Evolutionary conservation across 2,113 vertebrate species (phyloP).

Genomic region (Aramus guarauna): DNA sequence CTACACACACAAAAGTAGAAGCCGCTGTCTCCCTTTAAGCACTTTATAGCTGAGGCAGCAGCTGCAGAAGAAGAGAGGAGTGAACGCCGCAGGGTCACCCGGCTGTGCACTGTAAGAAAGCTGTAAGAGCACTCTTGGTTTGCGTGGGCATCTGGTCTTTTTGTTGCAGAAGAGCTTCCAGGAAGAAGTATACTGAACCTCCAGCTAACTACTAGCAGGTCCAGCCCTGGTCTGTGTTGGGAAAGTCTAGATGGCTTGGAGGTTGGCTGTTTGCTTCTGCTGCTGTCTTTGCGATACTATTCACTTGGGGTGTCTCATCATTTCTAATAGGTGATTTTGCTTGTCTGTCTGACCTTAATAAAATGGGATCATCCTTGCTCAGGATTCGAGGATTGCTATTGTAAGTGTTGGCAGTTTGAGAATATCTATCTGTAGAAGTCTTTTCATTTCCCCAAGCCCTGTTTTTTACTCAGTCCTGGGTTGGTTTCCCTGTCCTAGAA

Average conservation of each 20-base stretch:
- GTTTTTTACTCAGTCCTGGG: not conserved
- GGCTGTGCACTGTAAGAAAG: not conserved
- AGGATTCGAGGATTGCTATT: not conserved
- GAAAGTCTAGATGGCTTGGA: not conserved
- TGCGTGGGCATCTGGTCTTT: not conserved
- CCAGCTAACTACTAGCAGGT: not conserved
- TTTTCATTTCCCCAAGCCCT: not conserved
- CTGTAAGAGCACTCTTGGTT: not conserved
- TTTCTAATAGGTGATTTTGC: not conserved
- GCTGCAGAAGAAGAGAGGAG: not conserved
- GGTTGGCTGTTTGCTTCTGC: not conserved
- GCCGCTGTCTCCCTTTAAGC: not conserved
- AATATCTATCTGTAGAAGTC: not conserved
- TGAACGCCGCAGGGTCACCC: not conserved
- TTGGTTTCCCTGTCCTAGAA: not conserved
- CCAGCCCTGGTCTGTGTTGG: not conserved
- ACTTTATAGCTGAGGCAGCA: not conserved
- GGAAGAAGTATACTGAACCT: not conserved
- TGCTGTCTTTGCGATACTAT: not conserved
- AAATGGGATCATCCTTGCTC: not conserved
- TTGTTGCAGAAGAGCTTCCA: not conserved
- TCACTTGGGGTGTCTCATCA: not conserved
- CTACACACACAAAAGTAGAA: not conserved
- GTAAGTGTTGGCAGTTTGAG: not conserved
- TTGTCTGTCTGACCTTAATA: slow-evolving; percentile 17